A percentile compares a stretch with the other conserved stretches of the same genome.
Conservation (phyloP, 2,888 invertebrate species). For the Agrypnus murinus region DNA sequence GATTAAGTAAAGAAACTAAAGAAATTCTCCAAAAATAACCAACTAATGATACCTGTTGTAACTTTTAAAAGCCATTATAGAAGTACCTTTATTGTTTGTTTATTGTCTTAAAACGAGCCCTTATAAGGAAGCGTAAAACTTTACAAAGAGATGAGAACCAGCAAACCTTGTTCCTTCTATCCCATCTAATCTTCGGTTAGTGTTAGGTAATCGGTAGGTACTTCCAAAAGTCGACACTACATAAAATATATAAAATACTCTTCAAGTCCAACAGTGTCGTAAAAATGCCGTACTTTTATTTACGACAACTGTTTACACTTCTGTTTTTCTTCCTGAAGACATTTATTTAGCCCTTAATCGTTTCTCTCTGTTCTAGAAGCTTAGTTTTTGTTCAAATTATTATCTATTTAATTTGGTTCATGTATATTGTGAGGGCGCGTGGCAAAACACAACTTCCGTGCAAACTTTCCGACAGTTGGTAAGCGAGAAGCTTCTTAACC, state of each 20-base stretch:
- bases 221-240: conserved; percentile 46
- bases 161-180: conserved; percentile 36
- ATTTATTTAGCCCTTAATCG: conserved; percentile 39
- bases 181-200: conserved; percentile 38
- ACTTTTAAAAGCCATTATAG: conserved; percentile 47
- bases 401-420: conserved; percentile 49
- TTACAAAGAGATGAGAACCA: conserved; percentile 24
- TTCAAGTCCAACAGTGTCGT: conserved; percentile 40
- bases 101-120: conserved; percentile 57
- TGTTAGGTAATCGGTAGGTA: conserved; percentile 48
- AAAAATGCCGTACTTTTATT: conserved; percentile 50
- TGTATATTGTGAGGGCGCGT: conserved; percentile 60
- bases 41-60: conserved; percentile 29
- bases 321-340: conserved; percentile 39
- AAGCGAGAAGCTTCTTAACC: conserved; percentile 62
- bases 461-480: conserved; percentile 68
- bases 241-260: conserved; percentile 47
- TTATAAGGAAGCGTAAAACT: conserved; percentile 58
- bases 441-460: conserved; percentile 68
- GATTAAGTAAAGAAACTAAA: conserved; percentile 22
- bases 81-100: conserved; percentile 57
- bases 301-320: conserved; percentile 47
- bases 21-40: not conserved
- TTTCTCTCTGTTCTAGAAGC: conserved; percentile 25
- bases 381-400: conserved; percentile 29